phyloP scores from a whole-genome alignment of 2,113 vertebrate genomes.

The Bufo gargarizans region DNA sequence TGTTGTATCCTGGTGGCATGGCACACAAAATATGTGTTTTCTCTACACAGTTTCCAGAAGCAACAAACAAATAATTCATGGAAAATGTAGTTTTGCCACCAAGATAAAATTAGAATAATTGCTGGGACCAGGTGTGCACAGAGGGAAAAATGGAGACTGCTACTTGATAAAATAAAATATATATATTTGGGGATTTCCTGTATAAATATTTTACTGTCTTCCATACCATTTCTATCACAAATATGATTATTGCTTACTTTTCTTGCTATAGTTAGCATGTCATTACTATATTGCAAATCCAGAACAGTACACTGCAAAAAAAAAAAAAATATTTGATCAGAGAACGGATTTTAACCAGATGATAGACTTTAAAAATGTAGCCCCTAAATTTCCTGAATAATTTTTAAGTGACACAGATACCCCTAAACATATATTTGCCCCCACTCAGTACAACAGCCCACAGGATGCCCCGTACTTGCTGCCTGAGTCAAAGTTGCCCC shows the following conservation, averaged over 20 bases:
- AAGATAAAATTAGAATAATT: constrained; percentile 7
- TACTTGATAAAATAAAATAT: too few species aligned
- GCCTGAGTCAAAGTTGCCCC: too few species aligned
- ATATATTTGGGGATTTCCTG: background rate
- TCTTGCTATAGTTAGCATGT: background rate
- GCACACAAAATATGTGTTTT: background rate
- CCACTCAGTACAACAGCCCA: too few species aligned
- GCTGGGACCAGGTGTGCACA: constrained; percentile 1
- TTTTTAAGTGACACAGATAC: too few species aligned
- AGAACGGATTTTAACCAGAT: too few species aligned
- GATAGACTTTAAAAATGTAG: too few species aligned
- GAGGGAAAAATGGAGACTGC: background rate
- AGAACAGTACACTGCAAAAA: background rate
- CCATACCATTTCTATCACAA: background rate
- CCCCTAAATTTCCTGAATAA: too few species aligned
- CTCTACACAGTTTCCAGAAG: background rate
- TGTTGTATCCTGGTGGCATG: too few species aligned
- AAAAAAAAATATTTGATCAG: too few species aligned
- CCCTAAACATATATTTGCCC: too few species aligned
- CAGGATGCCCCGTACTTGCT: too few species aligned
- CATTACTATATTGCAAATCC: background rate
- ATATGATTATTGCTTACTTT: background rate
- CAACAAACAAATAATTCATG: constrained; percentile 20
- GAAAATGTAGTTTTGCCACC: background rate
- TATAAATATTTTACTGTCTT: background rate